phyloP scores from a whole-genome alignment of 2,888 invertebrate genomes.

The Gisinianus flammeolus region DNA sequence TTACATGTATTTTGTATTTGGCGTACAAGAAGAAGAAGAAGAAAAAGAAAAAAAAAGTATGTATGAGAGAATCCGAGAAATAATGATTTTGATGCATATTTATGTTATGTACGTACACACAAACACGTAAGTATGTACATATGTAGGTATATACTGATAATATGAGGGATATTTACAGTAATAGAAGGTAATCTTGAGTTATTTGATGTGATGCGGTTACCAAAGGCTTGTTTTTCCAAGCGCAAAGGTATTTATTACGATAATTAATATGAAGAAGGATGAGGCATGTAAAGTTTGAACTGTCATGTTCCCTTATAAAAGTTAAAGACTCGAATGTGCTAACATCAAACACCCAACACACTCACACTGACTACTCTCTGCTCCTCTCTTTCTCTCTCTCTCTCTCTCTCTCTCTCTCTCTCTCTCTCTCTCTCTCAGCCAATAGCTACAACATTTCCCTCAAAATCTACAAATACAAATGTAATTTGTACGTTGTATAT shows the following conservation, averaged over 20 bases:
- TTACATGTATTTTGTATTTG: not conserved
- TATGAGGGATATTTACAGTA: not conserved
- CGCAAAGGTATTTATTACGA: slow-evolving; percentile 24
- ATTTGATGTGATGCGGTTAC: not conserved
- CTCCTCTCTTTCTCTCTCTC: too few species aligned
- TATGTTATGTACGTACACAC: too few species aligned
- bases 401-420: too few species aligned
- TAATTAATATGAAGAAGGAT: slow-evolving; percentile 32
- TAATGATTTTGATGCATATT: too few species aligned
- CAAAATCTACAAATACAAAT: not conserved
- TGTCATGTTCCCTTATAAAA: slow-evolving; percentile 22
- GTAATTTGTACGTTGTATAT: not conserved
- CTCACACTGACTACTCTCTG: too few species aligned
- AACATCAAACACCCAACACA: not conserved
- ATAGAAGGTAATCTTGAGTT: too few species aligned
- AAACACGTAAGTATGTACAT: not conserved
- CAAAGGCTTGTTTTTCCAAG: not conserved
- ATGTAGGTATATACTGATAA: too few species aligned
- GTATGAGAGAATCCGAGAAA: too few species aligned
- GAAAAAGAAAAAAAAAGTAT: too few species aligned
- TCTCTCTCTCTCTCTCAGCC: too few species aligned
- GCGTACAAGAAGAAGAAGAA: too few species aligned
- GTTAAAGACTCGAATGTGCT: slow-evolving; percentile 15
- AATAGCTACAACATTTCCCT: too few species aligned
- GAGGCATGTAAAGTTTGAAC: slow-evolving; percentile 21